Evolutionary conservation across 2,888 invertebrate species (phyloP).

Genomic region (Drosophila rubida): DNA sequence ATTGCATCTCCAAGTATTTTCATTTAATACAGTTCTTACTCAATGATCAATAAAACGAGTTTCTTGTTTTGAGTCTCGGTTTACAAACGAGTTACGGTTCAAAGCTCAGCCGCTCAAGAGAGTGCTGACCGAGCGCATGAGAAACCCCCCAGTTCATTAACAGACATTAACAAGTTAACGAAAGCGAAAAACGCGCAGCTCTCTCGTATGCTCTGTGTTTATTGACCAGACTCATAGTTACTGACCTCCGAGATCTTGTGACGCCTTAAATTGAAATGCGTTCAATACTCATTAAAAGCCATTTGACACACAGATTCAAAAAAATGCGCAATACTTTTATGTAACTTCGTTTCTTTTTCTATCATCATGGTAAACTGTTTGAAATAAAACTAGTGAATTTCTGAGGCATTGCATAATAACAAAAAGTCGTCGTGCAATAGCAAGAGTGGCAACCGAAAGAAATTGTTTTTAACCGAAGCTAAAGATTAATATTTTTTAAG

Average conservation of each 20-base stretch:
- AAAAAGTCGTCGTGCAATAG: too few species aligned
- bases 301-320: constrained; percentile 11
- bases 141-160: constrained; percentile 38
- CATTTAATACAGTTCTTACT: constrained; percentile 2
- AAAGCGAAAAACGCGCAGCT: constrained; percentile 30
- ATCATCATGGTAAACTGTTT: too few species aligned
- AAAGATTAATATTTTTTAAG: too few species aligned
- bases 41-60: constrained; percentile 26
- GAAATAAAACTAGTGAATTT: too few species aligned
- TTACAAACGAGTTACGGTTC: constrained; percentile 56
- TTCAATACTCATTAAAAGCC: constrained; percentile 35
- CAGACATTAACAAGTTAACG: constrained; percentile 32
- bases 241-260: background rate
- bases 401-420: too few species aligned
- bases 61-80: constrained; percentile 18
- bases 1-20: constrained; percentile 22
- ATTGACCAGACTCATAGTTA: background rate
- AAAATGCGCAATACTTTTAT: too few species aligned
- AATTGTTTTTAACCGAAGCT: too few species aligned
- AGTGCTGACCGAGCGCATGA: constrained; percentile 3
- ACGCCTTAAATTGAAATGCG: constrained; percentile 26
- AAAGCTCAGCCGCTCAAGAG: constrained; percentile 41
- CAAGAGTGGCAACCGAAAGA: too few species aligned
- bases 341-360: too few species aligned
- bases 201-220: background rate